Base-by-base conservation (phyloP, 2,113 vertebrate species). In the Triplophysa rosa region DNA sequence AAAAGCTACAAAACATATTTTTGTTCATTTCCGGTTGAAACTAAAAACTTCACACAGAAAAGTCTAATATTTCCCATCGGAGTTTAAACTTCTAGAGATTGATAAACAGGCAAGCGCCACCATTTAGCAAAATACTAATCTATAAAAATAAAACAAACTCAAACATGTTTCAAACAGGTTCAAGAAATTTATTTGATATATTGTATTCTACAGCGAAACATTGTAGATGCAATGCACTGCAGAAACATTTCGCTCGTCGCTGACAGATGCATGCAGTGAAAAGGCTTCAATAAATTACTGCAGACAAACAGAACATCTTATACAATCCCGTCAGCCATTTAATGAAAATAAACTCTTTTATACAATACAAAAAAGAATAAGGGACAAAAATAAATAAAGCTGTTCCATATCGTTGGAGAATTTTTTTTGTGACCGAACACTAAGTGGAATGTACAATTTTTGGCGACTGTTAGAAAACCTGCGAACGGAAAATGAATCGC, bases 291-390 rank as follows among this genome's bases (percentile, higher is more conserved):
- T 76, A 79, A 82, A 71, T 62, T 68, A 78, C 71, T 66, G 70
- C 56, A 79, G 49, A 71, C 71, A 76, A 81, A 71, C 49, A 73
- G 65, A 67, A 42, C 67, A 74, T 37, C 16, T 72, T 16, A 66
- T 17, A 61, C 64, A 80, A 74, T 42, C 49, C 71, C 67, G 42
- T 68, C 77, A 74, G 63, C 42, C 26, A 73, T 77, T 81, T 82
- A 72, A 81, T 67, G 52, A 84, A 84, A 86, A 84, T 84, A 83
- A 73, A 84, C 61, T 84, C 80, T 79, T 82, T 79, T 86, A 56
- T 80, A 86, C 79, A 84, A 79, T 80, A 83, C 66, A 81, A 80
- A 84, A 84, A 82, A 64, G 33, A 68, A 80, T 78, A 42, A 14
- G 66, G 37, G 37, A 68, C 45, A 80, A 76, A 83, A 84, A 80